Conservation (phyloP, 2,888 invertebrate genomes). For the Dolomedes plantarius region DNA sequence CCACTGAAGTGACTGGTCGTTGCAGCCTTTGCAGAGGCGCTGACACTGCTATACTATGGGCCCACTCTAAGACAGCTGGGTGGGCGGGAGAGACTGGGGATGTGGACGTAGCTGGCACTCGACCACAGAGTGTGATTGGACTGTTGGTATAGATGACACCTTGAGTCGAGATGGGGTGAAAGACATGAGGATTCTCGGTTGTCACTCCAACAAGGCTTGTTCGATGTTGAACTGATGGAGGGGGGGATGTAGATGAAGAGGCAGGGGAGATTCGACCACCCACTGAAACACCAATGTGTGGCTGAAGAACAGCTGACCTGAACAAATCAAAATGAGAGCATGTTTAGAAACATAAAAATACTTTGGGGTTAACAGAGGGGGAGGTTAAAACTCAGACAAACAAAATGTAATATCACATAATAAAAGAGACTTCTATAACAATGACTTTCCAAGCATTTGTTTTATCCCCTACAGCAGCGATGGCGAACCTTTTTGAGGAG, state of each 20-base stretch:
- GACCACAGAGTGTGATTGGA: conserved; percentile 47
- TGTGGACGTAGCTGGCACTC: conserved; percentile 59
- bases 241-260: conserved; percentile 57
- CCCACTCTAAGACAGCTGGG: conserved; percentile 68
- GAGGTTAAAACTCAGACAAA: too few species aligned
- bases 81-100: conserved; percentile 75
- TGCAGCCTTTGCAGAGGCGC: conserved; percentile 59
- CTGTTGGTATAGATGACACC: conserved; percentile 63
- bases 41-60: conserved; percentile 64
- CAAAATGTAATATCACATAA: too few species aligned
- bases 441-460: too few species aligned
- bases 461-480: too few species aligned
- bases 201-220: conserved; percentile 41
- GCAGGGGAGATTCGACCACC: conserved; percentile 74
- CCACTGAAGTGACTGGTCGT: conserved; percentile 54
- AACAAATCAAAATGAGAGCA: not conserved
- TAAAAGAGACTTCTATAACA: too few species aligned
- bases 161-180: conserved; percentile 64
- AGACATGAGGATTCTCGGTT: conserved; percentile 50
- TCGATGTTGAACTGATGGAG: conserved; percentile 67
- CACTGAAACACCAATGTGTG: conserved; percentile 59
- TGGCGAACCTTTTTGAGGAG: too few species aligned
- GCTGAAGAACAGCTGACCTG: conserved; percentile 64
- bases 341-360: too few species aligned
- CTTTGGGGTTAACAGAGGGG: too few species aligned